Base-by-base conservation (phyloP, 2,888 invertebrate species). In the Acrobasis consociella region DNA sequence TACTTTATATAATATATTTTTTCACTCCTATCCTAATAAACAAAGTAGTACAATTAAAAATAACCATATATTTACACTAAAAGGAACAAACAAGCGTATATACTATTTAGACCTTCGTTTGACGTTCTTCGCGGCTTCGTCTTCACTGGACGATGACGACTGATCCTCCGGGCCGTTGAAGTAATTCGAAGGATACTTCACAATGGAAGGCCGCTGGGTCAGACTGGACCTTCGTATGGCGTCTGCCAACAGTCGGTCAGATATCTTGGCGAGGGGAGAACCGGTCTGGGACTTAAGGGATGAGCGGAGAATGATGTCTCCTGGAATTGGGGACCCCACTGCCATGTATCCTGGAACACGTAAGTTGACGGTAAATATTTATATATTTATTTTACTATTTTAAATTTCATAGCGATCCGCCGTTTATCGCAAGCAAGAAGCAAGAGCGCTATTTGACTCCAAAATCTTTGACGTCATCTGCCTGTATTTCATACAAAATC, bases 121-220 rank as follows among this genome's bases (percentile, higher is more conserved):
- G n/a, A 53, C 53, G 37, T 62, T 62, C 31, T 73, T 77, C 16
- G 72, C 67, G 49, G 68, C 73, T 63, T 89, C 89, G 1, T 89
- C 89, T 62, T 89, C 89, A 37, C 87, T 87, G 0, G 87, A 87
- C 0, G 89, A 90, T 0, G 91, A 89, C 0, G 87, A 84, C 0
- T 84, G 78, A 13, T 85, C 83, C 49, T 78, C 83, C 0, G 82
- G 81, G 5, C 72, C 78, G 53, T 86, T 85, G 77, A 92, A 92
- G 72, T 81, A 93, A 64, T 90, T 82, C 0, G 88, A 75, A 0
- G 92, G 92, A 63, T 91, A 93, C 63, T 89, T 93, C 5, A 86
- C 84, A 1, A 83, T 76, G 0, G 88, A 85, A 0, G 90, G 88
- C 58, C 90, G 72, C 52, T 85, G 77, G 1, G 89, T 87, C 1